Evolutionary conservation across 1,140 invertebrate species (phyloP).

Genomic region (Drosophila bifasciata): DNA sequence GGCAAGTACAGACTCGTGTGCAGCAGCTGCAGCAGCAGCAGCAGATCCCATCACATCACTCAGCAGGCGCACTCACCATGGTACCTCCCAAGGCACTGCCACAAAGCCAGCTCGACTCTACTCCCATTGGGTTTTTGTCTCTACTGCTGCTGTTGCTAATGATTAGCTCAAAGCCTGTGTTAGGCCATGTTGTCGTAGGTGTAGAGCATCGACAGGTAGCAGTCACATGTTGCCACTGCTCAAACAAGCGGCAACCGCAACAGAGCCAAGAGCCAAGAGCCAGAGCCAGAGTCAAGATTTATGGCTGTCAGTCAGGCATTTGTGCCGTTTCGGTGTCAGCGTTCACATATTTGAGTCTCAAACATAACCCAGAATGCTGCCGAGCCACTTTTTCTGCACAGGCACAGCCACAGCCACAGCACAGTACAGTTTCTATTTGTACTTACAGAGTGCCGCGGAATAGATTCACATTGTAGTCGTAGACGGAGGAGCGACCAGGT

Average conservation of each 20-base stretch:
- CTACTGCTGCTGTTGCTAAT: constrained; percentile 46
- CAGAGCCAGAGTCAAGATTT: constrained; percentile 22
- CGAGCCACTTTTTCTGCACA: constrained; percentile 23
- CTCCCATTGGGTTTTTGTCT: constrained; percentile 13
- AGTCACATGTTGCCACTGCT: constrained; percentile 43
- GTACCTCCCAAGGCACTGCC: constrained; percentile 6
- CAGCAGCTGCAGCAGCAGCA: constrained; percentile 8
- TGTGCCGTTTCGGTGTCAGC: constrained; percentile 44
- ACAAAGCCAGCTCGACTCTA: constrained; percentile 17
- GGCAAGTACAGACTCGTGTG: constrained; percentile 14
- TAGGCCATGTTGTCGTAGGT: constrained; percentile 55
- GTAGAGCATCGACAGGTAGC: constrained; percentile 47
- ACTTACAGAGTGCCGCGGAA: constrained; percentile 89
- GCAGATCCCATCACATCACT: constrained; percentile 33
- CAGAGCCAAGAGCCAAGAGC: constrained; percentile 10
- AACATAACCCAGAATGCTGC: constrained; percentile 61
- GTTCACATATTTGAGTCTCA: constrained; percentile 54
- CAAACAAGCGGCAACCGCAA: constrained; percentile 33
- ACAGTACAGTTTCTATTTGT: constrained; percentile 51
- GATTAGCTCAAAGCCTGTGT: constrained; percentile 61
- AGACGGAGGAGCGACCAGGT: constrained; percentile 89
- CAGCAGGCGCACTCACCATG: constrained; percentile 11
- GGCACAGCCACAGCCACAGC: background rate
- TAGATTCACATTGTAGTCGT: constrained; percentile 92
- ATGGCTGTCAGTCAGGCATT: constrained; percentile 38